Percentiles rank a stretch among this genome's conserved stretches.
Evolutionary conservation across 2,113 vertebrate species (phyloP).

Genomic region (Brachyhypopomus occidentalis): DNA sequence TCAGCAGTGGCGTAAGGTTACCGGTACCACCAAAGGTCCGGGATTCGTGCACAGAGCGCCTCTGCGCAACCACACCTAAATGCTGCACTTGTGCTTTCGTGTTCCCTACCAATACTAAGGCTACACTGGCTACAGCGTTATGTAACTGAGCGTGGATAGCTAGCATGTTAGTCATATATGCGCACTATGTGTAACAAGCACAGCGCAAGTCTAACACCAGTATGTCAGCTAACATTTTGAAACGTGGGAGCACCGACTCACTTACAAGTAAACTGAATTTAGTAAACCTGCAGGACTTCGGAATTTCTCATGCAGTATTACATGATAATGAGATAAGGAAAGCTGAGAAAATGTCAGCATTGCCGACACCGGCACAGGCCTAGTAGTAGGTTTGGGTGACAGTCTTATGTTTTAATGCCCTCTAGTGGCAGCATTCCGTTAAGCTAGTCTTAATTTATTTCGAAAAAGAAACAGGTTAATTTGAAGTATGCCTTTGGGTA

Average conservation of each 20-base stretch:
- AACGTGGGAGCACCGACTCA: not conserved
- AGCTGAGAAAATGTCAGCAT: not conserved
- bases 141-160: not conserved
- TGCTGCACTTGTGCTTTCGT: not conserved
- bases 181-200: not conserved
- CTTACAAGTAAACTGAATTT: not conserved
- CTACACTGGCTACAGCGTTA: not conserved
- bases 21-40: constrained; percentile 4
- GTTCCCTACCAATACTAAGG: not conserved
- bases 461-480: too few species aligned
- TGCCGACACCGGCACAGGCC: not conserved
- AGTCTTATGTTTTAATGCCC: constrained; percentile 31
- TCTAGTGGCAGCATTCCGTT: constrained; percentile 33
- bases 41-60: not conserved
- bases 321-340: not conserved
- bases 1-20: constrained; percentile 25
- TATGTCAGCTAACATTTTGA: not conserved
- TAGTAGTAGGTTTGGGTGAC: not conserved
- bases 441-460: too few species aligned
- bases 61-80: not conserved
- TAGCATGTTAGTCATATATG: not conserved
- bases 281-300: not conserved
- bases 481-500: not conserved
- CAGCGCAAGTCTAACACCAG: not conserved
- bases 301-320: not conserved